Conservation (phyloP, 1,140 invertebrate genomes). For the Sinonovacula constricta region DNA sequence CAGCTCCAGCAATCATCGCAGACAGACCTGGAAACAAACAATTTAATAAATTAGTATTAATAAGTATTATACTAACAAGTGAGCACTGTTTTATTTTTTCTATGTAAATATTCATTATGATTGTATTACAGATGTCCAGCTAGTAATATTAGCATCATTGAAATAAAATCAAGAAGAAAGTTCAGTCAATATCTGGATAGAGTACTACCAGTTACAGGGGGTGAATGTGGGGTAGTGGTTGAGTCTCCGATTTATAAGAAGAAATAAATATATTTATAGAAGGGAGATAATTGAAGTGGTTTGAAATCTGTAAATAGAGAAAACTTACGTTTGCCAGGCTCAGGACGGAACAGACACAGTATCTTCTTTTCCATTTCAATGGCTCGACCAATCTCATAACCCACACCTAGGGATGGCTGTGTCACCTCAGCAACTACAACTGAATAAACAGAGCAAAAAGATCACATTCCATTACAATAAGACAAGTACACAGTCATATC, state of each 20-base stretch:
- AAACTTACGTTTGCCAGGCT: slow-evolving; percentile 69
- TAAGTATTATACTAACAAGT: neutral
- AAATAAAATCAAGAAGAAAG: too few species aligned
- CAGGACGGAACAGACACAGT: slow-evolving; percentile 74
- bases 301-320: too few species aligned
- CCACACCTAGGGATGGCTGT: slow-evolving; percentile 77
- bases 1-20: slow-evolving; percentile 67
- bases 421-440: slow-evolving; percentile 77
- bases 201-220: too few species aligned
- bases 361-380: slow-evolving; percentile 72
- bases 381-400: slow-evolving; percentile 77
- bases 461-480: too few species aligned
- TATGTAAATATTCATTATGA: neutral
- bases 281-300: too few species aligned
- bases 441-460: slow-evolving; percentile 57
- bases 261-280: too few species aligned
- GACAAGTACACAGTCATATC: too few species aligned
- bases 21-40: slow-evolving; percentile 63
- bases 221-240: too few species aligned
- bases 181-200: too few species aligned
- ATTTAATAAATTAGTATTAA: neutral
- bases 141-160: too few species aligned
- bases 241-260: too few species aligned
- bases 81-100: neutral
- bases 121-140: too few species aligned